Base-by-base conservation (phyloP, 2,797 vertebrate genomes). In the Chaenodraco wilsoni region DNA sequence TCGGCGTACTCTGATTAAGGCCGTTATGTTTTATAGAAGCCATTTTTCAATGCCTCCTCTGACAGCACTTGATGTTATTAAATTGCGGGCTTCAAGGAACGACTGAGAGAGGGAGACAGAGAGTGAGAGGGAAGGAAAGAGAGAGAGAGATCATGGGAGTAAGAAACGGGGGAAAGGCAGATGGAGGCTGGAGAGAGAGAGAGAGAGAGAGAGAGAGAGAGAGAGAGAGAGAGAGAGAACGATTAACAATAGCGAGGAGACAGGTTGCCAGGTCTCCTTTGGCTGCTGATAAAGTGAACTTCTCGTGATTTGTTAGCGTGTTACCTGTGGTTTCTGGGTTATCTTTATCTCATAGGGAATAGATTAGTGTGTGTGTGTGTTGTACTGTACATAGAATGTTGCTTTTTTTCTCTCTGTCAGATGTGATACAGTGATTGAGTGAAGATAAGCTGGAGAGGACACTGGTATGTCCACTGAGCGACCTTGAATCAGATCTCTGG, bases 21-120 rank as follows among this genome's bases (percentile, higher is more conserved):
- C 96, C 94, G 96, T 97, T 97, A 96, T 96, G 93, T 96, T 98
- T 98, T 97, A 98, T 97, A 96, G 97, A 95, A 93, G 95, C 96
- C 93, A 97, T 97, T 97, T 97, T 96, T 98, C 96, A 99, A 96
- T 95, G 96, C 94, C 87, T 94, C 96, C 94, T 95, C 84, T 97
- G 97, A 98, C 97, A 98, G 97, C 96, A 96, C 96, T 97, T 90
- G 94, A 95, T 96, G 96, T 98, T 98, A 98, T 98, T 98, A 98
- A 97, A 96, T 95, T 97, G 96, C 92, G 93, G 95, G 96, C 86
- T 96, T 96, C 96, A 95, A 96, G 95, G 95, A 88, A 94, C 89
- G 89, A 94, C 83, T 76, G 88, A 89, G 90, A 82, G 87, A 84
- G 83, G 50, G 66, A 81, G 77, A 52, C 1, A 37, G 33, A 37